Evolutionary conservation across 2,113 vertebrate species (phyloP).

Genomic region (Petaurus breviceps): DNA sequence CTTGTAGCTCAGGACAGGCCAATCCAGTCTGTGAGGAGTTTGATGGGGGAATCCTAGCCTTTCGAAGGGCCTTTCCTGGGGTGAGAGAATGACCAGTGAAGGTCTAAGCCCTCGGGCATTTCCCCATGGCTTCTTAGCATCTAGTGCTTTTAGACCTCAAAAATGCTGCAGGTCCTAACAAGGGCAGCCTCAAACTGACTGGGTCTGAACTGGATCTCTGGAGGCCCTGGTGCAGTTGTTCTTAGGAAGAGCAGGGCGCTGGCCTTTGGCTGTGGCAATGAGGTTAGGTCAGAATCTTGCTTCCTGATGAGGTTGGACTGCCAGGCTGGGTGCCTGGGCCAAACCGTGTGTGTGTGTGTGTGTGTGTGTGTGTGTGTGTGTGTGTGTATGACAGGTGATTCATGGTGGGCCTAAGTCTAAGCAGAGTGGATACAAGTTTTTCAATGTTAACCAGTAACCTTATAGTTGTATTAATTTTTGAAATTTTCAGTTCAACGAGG

Average conservation of each 20-base stretch:
- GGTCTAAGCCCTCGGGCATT: not conserved
- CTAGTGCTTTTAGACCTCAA: not conserved
- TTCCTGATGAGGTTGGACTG: not conserved
- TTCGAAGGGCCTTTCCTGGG: not conserved
- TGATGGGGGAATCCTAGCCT: not conserved
- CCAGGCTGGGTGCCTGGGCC: not conserved
- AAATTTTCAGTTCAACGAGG: not conserved
- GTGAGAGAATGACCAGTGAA: not conserved
- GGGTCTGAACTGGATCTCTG: not conserved
- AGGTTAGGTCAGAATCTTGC: not conserved
- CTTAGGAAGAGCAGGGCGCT: not conserved
- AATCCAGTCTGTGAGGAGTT: not conserved
- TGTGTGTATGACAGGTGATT: not conserved
- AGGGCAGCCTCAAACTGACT: not conserved
- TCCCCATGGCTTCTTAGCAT: not conserved
- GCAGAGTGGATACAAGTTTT: not conserved
- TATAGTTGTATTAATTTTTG: not conserved
- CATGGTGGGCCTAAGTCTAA: not conserved
- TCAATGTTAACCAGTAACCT: not conserved
- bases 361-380: not conserved
- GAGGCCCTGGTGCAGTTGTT: not conserved
- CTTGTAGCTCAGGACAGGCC: not conserved
- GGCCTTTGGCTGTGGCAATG: not conserved
- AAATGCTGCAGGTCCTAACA: not conserved
- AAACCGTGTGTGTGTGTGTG: not conserved